Evolutionary conservation across 2,113 vertebrate species (phyloP).

Genomic region (Oxyruncus cristatus): DNA sequence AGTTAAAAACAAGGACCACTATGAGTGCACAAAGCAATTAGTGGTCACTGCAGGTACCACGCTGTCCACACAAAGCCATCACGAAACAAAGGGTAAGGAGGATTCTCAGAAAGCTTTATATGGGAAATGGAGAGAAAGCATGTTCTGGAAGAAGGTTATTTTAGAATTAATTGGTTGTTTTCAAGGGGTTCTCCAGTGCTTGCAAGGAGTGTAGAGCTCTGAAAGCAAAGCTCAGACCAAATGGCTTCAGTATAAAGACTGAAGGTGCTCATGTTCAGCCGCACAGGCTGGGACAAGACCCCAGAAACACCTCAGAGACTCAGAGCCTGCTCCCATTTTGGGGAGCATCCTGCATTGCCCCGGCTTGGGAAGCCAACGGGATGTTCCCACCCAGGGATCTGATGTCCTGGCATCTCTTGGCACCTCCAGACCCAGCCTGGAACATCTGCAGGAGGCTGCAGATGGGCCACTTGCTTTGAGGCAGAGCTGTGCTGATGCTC

Average conservation of each 20-base stretch:
- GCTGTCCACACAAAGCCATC: rapidly evolving
- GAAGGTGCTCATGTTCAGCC: background rate
- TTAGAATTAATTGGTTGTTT: background rate
- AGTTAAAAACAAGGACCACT: background rate
- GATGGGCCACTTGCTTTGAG: background rate
- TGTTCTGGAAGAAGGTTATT: background rate
- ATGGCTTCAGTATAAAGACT: background rate
- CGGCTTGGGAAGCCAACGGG: background rate
- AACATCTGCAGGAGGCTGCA: background rate
- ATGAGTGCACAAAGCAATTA: background rate
- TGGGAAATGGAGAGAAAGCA: background rate
- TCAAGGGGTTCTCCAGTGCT: background rate
- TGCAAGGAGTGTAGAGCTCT: background rate
- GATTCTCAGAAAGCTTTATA: background rate
- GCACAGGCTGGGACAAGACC: background rate
- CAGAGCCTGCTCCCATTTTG: background rate
- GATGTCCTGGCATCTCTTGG: background rate
- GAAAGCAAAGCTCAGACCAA: background rate
- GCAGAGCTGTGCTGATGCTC: background rate
- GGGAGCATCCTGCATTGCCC: background rate
- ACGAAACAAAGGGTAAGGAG: background rate
- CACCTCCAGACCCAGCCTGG: background rate
- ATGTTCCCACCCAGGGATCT: background rate
- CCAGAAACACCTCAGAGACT: background rate
- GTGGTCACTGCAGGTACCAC: background rate